Evolutionary conservation across 2,113 vertebrate species (phyloP).

Genomic region (Elephas maximus): DNA sequence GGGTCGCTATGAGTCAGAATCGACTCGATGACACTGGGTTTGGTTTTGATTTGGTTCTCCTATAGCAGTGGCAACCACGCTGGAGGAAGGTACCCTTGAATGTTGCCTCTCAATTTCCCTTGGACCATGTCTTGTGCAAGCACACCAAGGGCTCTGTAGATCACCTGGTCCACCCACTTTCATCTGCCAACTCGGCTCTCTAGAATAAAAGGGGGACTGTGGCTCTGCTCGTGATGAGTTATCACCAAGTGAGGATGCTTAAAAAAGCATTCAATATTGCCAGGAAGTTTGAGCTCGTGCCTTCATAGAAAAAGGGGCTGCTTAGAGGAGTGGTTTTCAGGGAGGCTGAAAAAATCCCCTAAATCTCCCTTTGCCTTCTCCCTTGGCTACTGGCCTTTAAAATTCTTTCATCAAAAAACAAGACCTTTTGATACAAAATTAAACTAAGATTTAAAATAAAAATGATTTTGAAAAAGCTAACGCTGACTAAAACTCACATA

Average conservation of each 20-base stretch:
- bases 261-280: background rate
- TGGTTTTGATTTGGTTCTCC: too few relatives aligned
- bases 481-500: background rate
- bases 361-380: background rate
- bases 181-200: background rate
- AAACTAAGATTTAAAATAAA: constrained; percentile 34
- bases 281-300: background rate
- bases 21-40: too few relatives aligned
- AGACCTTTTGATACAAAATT: background rate
- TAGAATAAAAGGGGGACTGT: background rate
- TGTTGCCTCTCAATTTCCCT: background rate
- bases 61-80: background rate
- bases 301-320: background rate
- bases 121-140: background rate
- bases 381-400: background rate
- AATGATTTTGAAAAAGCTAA: background rate
- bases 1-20: too few relatives aligned
- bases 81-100: background rate
- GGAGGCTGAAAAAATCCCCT: background rate
- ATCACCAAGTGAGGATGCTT: background rate
- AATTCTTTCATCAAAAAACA: background rate
- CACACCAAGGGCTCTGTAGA: background rate
- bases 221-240: background rate
- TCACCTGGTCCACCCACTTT: background rate
- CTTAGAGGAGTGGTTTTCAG: background rate